Evolutionary conservation across 2,797 vertebrate species (phyloP), one percentile per base, ranked within the genome.

Genomic region (Malacoraja senta): DNA sequence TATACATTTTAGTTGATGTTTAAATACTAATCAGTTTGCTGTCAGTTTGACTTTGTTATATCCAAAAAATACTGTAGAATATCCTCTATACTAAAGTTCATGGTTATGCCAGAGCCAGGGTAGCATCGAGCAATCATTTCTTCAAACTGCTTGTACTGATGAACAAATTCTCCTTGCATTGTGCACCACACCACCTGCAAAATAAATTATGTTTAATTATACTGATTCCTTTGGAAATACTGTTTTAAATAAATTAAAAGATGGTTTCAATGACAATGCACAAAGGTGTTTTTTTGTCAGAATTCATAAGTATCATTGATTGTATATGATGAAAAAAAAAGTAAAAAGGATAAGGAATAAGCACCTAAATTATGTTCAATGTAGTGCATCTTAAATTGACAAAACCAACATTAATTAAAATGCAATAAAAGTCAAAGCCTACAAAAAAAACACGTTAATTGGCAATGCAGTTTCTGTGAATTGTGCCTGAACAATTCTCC

Each of bases 1-100:
- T 74, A 74, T 26, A 74, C 21, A 21, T 21, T 74, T 74, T 19
- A 80, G 79, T 15, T 74, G 71, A 38, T 29, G 26, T 7, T n/a
- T 53, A 44, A 92, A 71, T 81, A 29, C 17, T 58, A 68, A 15
- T 0, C 0, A 29, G 19, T 72, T n/a, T 12, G 24, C 84, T 94
- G 94, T 58, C 0, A 1, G 32, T 44, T 91, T 93, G 94, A 88
- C n/a, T 2, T 21, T 10, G 94, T 93, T 94, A 94, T 94, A 93
- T 94, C 94, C 77, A 9, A 94, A 94, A 95, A 96, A 93, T 94
- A 95, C 86, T 94, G 93, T 93, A 95, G 94, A 74, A 96, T 83
- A 72, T 96, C 94, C 76, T 94, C 91, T 83, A 38, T 4, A 17
- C 84, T 95, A 94, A 96, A 95, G 12, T 94, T 95, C 94, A 95